Evolutionary conservation across 2,113 vertebrate species (phyloP).

Genomic region (Neomonachus schauinslandi): DNA sequence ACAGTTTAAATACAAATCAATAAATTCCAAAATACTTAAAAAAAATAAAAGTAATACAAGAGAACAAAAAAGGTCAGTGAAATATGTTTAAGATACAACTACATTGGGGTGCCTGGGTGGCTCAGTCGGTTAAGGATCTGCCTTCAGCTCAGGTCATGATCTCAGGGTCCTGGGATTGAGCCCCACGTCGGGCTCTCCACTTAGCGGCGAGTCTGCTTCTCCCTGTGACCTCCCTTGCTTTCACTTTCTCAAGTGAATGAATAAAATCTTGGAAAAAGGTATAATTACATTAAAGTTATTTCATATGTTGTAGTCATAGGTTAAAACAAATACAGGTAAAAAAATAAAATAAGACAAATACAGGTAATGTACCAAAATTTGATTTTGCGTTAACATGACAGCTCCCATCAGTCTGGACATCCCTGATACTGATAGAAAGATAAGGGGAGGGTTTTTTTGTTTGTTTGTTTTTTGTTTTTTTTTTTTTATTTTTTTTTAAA

Average conservation of each 20-base stretch:
- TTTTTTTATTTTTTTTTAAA: too few relatives aligned
- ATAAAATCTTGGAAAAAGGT: neutral
- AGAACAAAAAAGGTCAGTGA: neutral
- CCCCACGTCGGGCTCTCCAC: neutral
- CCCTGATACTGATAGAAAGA: neutral
- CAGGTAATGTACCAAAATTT: neutral
- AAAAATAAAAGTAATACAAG: neutral
- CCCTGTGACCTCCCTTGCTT: neutral
- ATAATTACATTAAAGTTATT: neutral
- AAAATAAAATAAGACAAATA: neutral
- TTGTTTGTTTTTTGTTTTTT: neutral
- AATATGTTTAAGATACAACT: neutral
- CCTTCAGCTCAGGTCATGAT: neutral
- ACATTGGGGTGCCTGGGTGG: neutral
- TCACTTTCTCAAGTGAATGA: neutral
- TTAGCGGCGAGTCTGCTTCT: neutral
- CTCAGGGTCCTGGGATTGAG: neutral
- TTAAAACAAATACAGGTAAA: neutral
- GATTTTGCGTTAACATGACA: neutral
- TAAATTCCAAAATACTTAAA: constrained; percentile 68
- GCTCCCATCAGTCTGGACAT: neutral
- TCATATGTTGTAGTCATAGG: neutral
- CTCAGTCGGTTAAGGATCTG: neutral
- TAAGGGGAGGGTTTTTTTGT: neutral
- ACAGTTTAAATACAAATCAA: constrained; percentile 79